phyloP scores from a whole-genome alignment of 2,113 vertebrate genomes.

The Carassius gibelio region DNA sequence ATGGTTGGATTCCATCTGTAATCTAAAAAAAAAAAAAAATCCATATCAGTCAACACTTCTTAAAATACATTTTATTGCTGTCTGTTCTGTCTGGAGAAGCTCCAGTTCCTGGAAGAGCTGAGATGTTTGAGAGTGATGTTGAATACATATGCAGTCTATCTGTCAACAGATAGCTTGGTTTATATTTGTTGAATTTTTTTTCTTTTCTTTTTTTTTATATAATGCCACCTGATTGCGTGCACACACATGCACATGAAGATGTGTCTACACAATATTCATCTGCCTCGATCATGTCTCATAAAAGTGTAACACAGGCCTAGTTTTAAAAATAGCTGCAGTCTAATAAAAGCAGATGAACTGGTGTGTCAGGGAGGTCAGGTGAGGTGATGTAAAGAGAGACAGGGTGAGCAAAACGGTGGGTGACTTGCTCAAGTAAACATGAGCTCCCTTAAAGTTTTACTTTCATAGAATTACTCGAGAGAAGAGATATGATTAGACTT shows the following conservation, averaged over 20 bases:
- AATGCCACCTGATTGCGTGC: constrained; percentile 19
- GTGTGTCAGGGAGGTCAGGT: constrained; percentile 44
- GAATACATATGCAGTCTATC: constrained; percentile 9
- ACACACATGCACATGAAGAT: not conserved
- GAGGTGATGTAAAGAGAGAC: not conserved
- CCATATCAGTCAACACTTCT: constrained; percentile 37
- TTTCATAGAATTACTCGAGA: constrained; percentile 42
- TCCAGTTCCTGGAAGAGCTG: not conserved
- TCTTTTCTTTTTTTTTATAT: not conserved
- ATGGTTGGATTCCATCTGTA: constrained; percentile 21
- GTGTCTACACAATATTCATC: not conserved
- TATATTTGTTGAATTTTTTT: not conserved
- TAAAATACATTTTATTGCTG: constrained; percentile 32
- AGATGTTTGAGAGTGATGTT: constrained; percentile 17
- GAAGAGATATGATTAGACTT: constrained; percentile 41
- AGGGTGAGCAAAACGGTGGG: constrained; percentile 11
- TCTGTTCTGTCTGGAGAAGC: constrained; percentile 14
- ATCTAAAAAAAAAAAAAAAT: not conserved
- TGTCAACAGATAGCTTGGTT: not conserved
- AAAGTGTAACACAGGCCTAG: constrained; percentile 17
- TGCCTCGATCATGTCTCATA: constrained; percentile 26
- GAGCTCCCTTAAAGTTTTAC: constrained; percentile 36
- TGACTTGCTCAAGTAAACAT: constrained; percentile 41
- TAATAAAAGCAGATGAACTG: constrained; percentile 40
- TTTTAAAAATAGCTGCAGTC: constrained; percentile 47